Percentiles rank a stretch among this genome's conserved stretches.
These are phyloP conservation scores for Eospalax fontanierii DNA, from an alignment of 2,797 vertebrate genomes.

Conservation along the genomic window DNA sequence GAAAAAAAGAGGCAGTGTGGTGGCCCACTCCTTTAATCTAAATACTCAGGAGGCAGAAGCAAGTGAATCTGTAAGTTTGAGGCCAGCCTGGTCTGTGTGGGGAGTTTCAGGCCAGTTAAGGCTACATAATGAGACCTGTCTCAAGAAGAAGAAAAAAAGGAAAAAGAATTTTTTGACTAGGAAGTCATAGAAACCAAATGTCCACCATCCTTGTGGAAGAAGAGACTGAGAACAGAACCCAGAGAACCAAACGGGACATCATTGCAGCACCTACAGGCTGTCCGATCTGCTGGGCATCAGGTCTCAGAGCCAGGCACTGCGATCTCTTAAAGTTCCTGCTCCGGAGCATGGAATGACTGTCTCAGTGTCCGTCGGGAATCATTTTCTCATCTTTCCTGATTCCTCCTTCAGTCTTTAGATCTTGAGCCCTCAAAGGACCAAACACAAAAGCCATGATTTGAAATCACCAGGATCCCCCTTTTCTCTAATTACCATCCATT, in stretches of 20 bases:
- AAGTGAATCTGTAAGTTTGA: no score
- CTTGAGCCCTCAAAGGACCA: conserved; percentile 1
- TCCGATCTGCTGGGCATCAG: background rate
- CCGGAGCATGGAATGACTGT: background rate
- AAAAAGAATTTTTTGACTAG: background rate
- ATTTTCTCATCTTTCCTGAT: conserved; percentile 31
- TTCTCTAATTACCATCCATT: conserved; percentile 38
- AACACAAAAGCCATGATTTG: conserved; percentile 21
- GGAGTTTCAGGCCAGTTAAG: no score
- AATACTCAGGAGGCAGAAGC: no score
- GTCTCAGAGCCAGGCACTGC: background rate
- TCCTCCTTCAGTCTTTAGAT: background rate
- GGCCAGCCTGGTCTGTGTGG: no score
- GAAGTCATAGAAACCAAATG: background rate
- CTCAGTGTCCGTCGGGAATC: background rate
- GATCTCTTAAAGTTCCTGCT: background rate
- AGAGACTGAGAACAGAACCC: background rate
- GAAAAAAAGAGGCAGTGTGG: no score
- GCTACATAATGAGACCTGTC: no score
- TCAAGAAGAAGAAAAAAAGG: no score
- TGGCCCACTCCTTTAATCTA: no score
- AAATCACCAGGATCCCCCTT: background rate
- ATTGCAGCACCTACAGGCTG: background rate
- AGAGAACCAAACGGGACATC: background rate
- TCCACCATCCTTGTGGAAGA: background rate